phyloP scores from a whole-genome alignment of 1,140 invertebrate genomes.

The Bathynomus jamesi region DNA sequence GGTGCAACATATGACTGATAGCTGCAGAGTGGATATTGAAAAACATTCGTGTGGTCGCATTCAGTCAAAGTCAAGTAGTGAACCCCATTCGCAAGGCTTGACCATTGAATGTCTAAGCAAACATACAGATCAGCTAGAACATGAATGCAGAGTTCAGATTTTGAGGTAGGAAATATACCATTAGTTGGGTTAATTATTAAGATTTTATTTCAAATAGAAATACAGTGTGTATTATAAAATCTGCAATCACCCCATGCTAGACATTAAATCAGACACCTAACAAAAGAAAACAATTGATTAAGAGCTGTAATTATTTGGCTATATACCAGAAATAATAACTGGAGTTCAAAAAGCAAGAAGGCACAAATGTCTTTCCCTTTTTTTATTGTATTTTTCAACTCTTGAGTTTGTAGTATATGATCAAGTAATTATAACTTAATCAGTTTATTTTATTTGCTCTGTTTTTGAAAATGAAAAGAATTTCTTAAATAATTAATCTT shows the following conservation, averaged over 20 bases:
- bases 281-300: neutral
- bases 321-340: neutral
- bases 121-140: slow-evolving; percentile 49
- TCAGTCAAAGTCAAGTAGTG: slow-evolving; percentile 52
- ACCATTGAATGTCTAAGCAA: slow-evolving; percentile 78
- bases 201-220: too few species aligned
- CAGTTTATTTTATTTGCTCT: too few species aligned
- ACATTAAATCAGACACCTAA: neutral
- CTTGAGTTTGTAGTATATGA: too few species aligned
- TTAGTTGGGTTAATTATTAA: neutral
- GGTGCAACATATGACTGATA: slow-evolving; percentile 67
- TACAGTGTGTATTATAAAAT: neutral
- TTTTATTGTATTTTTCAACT: too few species aligned
- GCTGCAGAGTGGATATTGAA: slow-evolving; percentile 69
- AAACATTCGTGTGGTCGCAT: slow-evolving; percentile 63
- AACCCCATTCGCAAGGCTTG: slow-evolving; percentile 62
- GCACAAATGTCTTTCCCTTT: too few species aligned
- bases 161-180: slow-evolving; percentile 45
- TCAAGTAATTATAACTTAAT: too few species aligned
- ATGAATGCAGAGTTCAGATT: slow-evolving; percentile 66
- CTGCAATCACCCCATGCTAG: neutral
- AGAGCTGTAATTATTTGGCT: neutral
- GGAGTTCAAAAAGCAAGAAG: neutral
- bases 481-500: too few species aligned
- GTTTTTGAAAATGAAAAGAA: too few species aligned